Conservation (phyloP, 2,113 vertebrate genomes). For the Piaya cayana region DNA sequence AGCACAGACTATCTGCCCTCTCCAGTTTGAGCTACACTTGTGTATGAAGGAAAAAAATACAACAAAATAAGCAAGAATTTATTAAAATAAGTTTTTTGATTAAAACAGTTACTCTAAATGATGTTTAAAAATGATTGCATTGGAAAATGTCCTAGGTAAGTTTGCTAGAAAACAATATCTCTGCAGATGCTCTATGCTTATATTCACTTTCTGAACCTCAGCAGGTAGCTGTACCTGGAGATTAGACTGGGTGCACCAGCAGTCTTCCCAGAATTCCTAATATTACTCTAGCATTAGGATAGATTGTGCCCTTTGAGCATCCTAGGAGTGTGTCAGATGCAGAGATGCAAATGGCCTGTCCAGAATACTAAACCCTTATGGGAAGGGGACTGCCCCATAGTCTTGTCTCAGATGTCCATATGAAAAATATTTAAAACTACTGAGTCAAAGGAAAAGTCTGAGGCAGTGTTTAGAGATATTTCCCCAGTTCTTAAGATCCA, state of each 20-base stretch:
- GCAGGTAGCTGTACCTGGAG: neutral
- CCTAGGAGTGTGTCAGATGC: fast-evolving
- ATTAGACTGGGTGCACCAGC: neutral
- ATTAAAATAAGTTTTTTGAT: neutral
- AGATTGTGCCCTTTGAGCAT: neutral
- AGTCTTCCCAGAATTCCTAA: neutral
- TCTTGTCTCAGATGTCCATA: neutral
- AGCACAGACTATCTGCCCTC: neutral
- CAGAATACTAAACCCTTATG: neutral
- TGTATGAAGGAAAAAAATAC: neutral
- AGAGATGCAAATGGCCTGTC: neutral
- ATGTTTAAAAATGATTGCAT: neutral
- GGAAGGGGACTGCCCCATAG: neutral
- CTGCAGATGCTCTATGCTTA: neutral
- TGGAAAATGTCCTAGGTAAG: neutral
- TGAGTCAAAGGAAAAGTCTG: neutral
- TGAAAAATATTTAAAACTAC: neutral
- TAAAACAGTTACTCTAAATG: neutral
- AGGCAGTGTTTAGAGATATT: neutral
- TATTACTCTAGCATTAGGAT: neutral
- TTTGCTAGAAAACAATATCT: neutral
- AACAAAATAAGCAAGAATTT: neutral
- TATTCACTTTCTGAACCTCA: neutral
- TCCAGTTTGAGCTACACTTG: neutral
- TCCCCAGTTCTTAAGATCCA: neutral